Evolutionary conservation across 2,113 vertebrate genomes (phyloP).

Genomic region (Thinocorus orbignyianus): DNA sequence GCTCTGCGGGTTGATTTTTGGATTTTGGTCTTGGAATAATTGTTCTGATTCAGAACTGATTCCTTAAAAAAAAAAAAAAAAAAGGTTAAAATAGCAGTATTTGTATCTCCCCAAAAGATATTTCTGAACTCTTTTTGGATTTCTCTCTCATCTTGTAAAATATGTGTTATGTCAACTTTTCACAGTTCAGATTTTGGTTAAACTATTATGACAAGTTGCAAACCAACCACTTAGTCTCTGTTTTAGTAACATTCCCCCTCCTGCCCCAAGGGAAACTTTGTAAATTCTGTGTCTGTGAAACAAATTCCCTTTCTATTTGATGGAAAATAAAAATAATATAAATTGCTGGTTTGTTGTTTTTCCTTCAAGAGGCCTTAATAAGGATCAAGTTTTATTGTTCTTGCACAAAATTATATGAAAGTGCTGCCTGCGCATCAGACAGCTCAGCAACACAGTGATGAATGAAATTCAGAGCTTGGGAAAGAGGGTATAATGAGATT

Average conservation of each 20-base stretch:
- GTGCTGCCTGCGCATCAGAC: background rate
- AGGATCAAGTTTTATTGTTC: slow-evolving; percentile 5
- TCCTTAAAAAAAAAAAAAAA: background rate
- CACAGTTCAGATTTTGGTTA: slow-evolving; percentile 45
- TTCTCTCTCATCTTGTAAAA: slow-evolving; percentile 47
- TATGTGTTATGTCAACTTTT: background rate
- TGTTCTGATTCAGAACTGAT: slow-evolving; percentile 46
- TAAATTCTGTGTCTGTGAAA: slow-evolving; percentile 50
- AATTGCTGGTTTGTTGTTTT: background rate
- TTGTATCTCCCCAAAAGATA: slow-evolving; percentile 23
- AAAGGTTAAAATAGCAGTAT: slow-evolving; percentile 28
- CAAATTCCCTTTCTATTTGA: slow-evolving; percentile 55
- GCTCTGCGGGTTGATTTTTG: background rate
- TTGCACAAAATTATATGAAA: background rate
- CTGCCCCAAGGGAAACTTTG: background rate
- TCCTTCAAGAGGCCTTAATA: background rate
- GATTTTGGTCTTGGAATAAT: background rate
- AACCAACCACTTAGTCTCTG: slow-evolving; percentile 39
- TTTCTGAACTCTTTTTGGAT: background rate
- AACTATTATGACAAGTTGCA: slow-evolving; percentile 46
- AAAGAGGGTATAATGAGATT: background rate
- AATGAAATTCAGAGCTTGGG: slow-evolving; percentile 12
- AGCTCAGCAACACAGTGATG: background rate
- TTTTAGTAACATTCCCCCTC: slow-evolving; percentile 55
- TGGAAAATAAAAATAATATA: slow-evolving; percentile 52